These are phyloP conservation scores for Prunella himalayana DNA, from an alignment of 2,113 vertebrate genomes.

Conservation along the genomic window DNA sequence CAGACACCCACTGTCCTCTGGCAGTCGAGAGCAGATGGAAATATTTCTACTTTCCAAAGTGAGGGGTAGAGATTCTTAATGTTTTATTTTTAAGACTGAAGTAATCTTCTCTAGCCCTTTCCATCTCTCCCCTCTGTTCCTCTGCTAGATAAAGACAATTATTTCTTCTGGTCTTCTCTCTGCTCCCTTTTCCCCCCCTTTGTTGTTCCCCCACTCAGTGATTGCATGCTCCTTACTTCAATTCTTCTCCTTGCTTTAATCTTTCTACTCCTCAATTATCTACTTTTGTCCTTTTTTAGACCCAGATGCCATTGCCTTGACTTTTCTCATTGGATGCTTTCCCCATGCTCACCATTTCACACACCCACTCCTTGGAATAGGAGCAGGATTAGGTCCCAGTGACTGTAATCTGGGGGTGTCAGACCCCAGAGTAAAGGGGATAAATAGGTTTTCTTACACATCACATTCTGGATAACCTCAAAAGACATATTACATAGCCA, in stretches of 20 bases:
- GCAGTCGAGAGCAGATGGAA: not conserved
- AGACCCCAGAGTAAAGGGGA: not conserved
- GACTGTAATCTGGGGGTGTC: not conserved
- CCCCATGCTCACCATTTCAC: not conserved
- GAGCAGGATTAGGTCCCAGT: not conserved
- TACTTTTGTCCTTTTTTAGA: not conserved
- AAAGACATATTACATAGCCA: not conserved
- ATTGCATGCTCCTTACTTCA: not conserved
- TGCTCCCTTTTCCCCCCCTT: accelerated
- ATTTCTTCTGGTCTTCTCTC: not conserved
- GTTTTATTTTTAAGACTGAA: not conserved
- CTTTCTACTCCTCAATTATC: not conserved
- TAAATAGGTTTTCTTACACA: accelerated
- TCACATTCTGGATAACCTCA: not conserved
- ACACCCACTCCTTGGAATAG: not conserved
- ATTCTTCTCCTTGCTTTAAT: not conserved
- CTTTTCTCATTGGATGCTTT: not conserved
- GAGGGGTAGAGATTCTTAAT: not conserved
- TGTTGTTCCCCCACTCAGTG: not conserved
- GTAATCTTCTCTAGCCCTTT: not conserved
- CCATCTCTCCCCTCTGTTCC: not conserved
- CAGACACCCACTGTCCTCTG: not conserved
- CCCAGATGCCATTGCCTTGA: not conserved
- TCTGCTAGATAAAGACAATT: not conserved
- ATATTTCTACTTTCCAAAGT: not conserved